A percentile compares a stretch with the other conserved stretches of the same genome.
phyloP scores from a whole-genome alignment of 2,113 vertebrate species.

The Cromileptes altivelis region DNA sequence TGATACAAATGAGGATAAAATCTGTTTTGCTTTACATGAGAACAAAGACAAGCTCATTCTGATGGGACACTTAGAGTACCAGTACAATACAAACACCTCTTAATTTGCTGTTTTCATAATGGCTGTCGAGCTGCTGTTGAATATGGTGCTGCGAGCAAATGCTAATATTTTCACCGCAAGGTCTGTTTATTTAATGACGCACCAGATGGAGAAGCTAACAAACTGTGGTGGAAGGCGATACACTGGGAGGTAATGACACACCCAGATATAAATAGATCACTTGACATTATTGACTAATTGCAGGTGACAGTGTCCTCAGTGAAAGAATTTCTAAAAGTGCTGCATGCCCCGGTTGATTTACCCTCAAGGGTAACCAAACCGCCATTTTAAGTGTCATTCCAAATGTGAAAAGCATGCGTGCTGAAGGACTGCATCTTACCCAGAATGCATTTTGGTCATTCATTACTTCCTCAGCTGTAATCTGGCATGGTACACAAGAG shows the following conservation, averaged over 20 bases:
- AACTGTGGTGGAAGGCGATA: constrained; percentile 44
- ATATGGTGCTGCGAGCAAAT: constrained; percentile 36
- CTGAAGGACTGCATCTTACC: neutral
- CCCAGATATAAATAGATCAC: constrained; percentile 57
- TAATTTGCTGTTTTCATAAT: constrained; percentile 28
- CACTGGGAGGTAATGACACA: constrained; percentile 47
- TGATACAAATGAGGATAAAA: constrained; percentile 7
- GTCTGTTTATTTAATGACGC: constrained; percentile 58
- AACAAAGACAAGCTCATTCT: constrained; percentile 22
- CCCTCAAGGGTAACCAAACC: constrained; percentile 13
- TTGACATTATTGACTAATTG: constrained; percentile 56
- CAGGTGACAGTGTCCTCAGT: constrained; percentile 43
- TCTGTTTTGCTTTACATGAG: neutral
- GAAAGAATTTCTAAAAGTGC: constrained; percentile 26
- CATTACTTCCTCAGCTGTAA: neutral
- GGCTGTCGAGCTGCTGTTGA: constrained; percentile 42
- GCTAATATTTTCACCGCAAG: constrained; percentile 49
- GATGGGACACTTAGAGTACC: neutral
- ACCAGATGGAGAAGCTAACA: constrained; percentile 57
- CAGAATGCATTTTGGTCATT: neutral
- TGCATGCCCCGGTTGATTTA: constrained; percentile 17
- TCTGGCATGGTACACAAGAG: neutral
- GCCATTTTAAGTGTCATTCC: constrained; percentile 4
- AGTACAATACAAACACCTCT: constrained; percentile 26
- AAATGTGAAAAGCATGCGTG: neutral